Conservation (phyloP, 2,113 vertebrate genomes). For the Microcebus murinus region DNA sequence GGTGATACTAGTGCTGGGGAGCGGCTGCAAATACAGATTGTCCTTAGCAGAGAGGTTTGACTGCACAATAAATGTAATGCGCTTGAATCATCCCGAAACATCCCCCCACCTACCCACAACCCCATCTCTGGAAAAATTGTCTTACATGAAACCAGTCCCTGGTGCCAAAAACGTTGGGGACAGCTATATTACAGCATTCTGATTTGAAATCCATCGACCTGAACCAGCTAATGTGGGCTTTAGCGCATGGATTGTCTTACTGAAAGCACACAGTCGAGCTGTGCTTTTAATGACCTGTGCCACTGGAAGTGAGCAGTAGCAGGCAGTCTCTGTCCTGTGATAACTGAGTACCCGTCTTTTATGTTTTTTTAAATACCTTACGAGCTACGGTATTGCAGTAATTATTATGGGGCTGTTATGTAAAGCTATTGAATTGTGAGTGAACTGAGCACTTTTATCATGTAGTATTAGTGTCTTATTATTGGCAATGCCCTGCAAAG, state of each 20-base stretch:
- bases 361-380: not conserved
- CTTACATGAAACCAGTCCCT: too few relatives aligned
- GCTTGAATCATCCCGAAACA: too few relatives aligned
- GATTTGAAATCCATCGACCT: not conserved
- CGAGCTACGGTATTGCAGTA: fast-evolving
- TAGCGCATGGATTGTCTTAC: not conserved
- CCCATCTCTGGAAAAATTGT: too few relatives aligned
- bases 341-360: not conserved
- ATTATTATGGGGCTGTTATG: not conserved
- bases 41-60: too few relatives aligned
- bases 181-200: too few relatives aligned
- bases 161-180: too few relatives aligned
- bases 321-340: not conserved
- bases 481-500: fast-evolving
- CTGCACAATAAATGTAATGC: too few relatives aligned
- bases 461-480: too few relatives aligned
- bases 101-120: too few relatives aligned
- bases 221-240: not conserved
- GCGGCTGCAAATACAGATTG: too few relatives aligned
- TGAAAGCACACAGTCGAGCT: fast-evolving
- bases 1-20: too few relatives aligned
- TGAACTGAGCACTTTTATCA: fast-evolving
- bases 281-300: not conserved
- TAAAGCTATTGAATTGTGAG: not conserved
- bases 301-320: not conserved